Evolutionary conservation across 2,113 vertebrate genomes (phyloP).

Genomic region (Pimephales promelas): DNA sequence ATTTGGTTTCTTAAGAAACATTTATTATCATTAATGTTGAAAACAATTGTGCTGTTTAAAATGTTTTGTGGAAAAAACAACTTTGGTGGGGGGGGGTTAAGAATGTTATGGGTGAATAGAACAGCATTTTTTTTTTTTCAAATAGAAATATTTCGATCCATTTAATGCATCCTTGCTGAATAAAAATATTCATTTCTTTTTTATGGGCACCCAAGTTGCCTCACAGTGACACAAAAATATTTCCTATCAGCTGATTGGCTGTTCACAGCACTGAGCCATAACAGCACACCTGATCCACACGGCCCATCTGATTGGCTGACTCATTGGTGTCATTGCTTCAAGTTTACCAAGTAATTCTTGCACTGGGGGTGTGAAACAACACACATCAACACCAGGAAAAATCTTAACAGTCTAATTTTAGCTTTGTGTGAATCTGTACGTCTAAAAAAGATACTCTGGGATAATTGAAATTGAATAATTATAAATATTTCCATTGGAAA

Average conservation of each 20-base stretch:
- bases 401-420: background rate
- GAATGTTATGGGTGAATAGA: background rate
- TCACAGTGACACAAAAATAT: background rate
- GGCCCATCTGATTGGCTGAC: background rate
- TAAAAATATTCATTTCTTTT: background rate
- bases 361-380: conserved; percentile 9
- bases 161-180: background rate
- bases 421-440: background rate
- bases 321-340: conserved; percentile 1
- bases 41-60: no score
- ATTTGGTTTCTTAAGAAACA: background rate
- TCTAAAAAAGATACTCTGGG: conserved; percentile 46
- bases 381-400: background rate
- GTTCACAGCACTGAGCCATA: background rate
- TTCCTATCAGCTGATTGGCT: background rate
- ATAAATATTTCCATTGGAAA: conserved; percentile 70
- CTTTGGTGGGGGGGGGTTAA: background rate
- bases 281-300: conserved; percentile 10
- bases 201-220: background rate
- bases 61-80: no score
- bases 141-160: background rate
- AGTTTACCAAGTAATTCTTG: conserved; percentile 5
- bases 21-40: background rate
- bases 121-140: background rate
- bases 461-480: conserved; percentile 77